phyloP scores from a whole-genome alignment of 2,888 invertebrate genomes.

The Selenia dentaria region DNA sequence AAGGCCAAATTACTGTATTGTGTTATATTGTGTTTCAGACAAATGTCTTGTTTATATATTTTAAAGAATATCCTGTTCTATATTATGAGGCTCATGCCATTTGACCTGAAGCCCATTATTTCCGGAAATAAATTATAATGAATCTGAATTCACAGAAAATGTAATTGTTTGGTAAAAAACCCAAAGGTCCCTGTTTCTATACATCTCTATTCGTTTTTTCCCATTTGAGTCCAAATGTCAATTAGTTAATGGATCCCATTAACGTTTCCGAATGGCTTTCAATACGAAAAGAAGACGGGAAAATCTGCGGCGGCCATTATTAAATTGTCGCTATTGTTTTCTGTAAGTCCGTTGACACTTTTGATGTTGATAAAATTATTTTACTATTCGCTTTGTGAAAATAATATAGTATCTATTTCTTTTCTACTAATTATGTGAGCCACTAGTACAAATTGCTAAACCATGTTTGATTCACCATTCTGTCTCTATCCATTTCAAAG shows the following conservation, averaged over 20 bases:
- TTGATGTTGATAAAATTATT: constrained; percentile 10
- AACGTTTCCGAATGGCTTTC: constrained; percentile 31
- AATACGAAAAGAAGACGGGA: constrained; percentile 25
- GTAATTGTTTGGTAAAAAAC: constrained; percentile 23
- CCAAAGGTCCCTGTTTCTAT: constrained; percentile 11
- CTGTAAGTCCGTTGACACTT: constrained; percentile 17
- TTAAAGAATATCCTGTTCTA: too few species aligned
- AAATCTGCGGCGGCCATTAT: constrained; percentile 22
- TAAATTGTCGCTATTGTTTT: constrained; percentile 29
- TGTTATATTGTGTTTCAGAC: too few species aligned
- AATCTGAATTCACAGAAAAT: constrained; percentile 23
- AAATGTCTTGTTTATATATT: too few species aligned
- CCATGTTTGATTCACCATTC: too few species aligned
- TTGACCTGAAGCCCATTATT: constrained; percentile 28
- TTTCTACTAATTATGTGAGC: too few species aligned
- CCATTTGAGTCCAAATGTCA: constrained; percentile 39
- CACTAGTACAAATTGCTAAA: too few species aligned
- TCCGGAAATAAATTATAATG: constrained; percentile 24
- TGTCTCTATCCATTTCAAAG: too few species aligned
- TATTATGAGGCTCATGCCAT: constrained; percentile 27
- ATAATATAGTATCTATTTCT: too few species aligned
- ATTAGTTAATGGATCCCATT: constrained; percentile 46
- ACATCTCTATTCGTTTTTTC: constrained; percentile 31
- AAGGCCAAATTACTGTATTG: too few species aligned
- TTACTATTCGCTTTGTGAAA: constrained; percentile 6